phyloP scores from a whole-genome alignment of 2,888 invertebrate species.

The Lacanobia wlatinum region DNA sequence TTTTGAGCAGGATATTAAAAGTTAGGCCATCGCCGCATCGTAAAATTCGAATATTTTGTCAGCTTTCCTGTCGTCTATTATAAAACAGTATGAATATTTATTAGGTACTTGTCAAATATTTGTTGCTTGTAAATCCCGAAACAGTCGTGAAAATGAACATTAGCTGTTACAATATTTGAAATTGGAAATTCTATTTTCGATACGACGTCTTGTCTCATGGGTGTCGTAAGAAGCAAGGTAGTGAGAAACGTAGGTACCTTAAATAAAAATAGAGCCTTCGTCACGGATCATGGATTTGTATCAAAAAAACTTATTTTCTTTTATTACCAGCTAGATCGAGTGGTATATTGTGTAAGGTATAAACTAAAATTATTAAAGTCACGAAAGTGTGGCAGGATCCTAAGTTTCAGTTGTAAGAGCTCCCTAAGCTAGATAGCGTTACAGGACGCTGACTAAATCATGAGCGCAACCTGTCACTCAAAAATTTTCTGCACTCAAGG shows the following conservation, averaged over 20 bases:
- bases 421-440: not conserved
- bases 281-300: not conserved
- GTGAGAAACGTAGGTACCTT: not conserved
- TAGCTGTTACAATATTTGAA: constrained; percentile 55
- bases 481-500: constrained; percentile 6
- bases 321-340: not conserved
- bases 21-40: not conserved
- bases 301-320: constrained; percentile 9
- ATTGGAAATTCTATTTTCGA: constrained; percentile 55
- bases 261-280: constrained; percentile 25
- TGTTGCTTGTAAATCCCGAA: constrained; percentile 43
- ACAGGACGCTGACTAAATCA: not conserved
- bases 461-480: not conserved
- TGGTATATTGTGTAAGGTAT: not conserved
- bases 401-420: not conserved
- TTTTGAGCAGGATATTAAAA: constrained; percentile 33
- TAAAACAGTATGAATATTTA: constrained; percentile 48
- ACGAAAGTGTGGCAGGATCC: too few species aligned
- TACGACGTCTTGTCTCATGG: constrained; percentile 41
- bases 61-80: constrained; percentile 14
- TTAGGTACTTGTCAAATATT: constrained; percentile 50
- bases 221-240: constrained; percentile 36
- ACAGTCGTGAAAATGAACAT: constrained; percentile 56
- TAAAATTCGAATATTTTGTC: constrained; percentile 38
- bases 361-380: not conserved